Evolutionary conservation across 1,140 invertebrate species (phyloP).

Genomic region (Metaphire vulgaris): DNA sequence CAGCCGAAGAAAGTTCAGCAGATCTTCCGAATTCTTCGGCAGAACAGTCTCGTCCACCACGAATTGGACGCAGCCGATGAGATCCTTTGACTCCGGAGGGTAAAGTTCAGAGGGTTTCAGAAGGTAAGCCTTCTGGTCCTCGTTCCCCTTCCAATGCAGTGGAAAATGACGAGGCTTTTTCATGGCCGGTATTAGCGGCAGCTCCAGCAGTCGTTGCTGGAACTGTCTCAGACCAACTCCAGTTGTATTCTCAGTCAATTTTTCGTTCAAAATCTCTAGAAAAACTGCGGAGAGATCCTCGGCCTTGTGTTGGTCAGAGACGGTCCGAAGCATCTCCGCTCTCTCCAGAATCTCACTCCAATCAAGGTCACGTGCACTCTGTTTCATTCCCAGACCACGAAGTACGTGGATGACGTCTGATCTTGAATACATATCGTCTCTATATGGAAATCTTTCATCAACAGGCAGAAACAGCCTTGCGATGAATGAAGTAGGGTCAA

Average conservation of each 20-base stretch:
- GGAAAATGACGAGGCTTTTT: constrained; percentile 15
- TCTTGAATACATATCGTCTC: background rate
- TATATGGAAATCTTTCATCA: constrained; percentile 21
- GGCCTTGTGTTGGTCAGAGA: background rate
- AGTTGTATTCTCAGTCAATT: background rate
- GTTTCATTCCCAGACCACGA: constrained; percentile 22
- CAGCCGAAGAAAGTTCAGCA: constrained; percentile 14
- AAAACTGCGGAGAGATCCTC: background rate
- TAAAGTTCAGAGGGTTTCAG: constrained; percentile 13
- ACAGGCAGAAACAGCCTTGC: constrained; percentile 8
- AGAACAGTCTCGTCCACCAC: constrained; percentile 26
- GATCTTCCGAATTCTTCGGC: background rate
- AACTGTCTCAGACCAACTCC: constrained; percentile 1
- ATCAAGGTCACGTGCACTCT: constrained; percentile 4
- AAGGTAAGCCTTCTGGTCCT: background rate
- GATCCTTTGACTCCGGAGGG: constrained; percentile 11
- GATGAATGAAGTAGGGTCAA: constrained; percentile 18
- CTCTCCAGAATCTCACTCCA: constrained; percentile 27
- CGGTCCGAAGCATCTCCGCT: background rate
- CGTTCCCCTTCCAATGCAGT: constrained; percentile 17
- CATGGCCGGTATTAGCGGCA: constrained; percentile 22
- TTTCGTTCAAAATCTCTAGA: constrained; percentile 4
- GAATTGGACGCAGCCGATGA: constrained; percentile 19
- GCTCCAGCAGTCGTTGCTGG: constrained; percentile 16
- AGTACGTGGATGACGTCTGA: constrained; percentile 7